A percentile compares a stretch with the other conserved stretches of the same genome.
These are phyloP conservation scores for Eilema sororculum DNA, from an alignment of 2,888 invertebrate species.

Conservation along the genomic window DNA sequence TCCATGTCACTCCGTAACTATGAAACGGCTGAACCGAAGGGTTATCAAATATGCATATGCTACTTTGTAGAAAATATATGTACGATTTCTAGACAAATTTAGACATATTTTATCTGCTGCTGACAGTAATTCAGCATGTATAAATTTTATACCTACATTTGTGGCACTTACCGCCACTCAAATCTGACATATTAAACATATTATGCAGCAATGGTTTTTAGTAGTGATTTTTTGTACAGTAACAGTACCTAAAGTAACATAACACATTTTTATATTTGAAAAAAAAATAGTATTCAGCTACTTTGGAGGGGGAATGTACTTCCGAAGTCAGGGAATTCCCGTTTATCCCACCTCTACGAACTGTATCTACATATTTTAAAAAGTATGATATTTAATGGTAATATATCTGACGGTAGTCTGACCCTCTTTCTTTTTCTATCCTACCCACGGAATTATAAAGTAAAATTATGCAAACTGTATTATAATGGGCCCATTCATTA, in stretches of 20 bases:
- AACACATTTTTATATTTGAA: neutral
- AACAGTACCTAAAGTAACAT: too few species aligned
- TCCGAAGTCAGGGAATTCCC: neutral
- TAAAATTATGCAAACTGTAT: constrained; percentile 29
- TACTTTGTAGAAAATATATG: too few species aligned
- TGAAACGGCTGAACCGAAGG: neutral
- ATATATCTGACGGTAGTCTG: constrained; percentile 5
- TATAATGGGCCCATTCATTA: constrained; percentile 24
- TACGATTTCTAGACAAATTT: too few species aligned
- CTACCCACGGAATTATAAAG: constrained; percentile 23
- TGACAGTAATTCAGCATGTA: too few species aligned
- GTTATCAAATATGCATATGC: too few species aligned
- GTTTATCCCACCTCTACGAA: neutral
- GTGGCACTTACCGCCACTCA: too few species aligned
- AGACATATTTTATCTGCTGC: too few species aligned
- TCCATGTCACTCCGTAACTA: neutral
- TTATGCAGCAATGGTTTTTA: too few species aligned
- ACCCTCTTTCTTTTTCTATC: constrained; percentile 17
- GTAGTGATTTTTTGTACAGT: too few species aligned
- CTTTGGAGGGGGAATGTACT: neutral
- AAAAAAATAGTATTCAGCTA: neutral
- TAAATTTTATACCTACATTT: too few species aligned
- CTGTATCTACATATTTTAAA: neutral
- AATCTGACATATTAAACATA: too few species aligned
- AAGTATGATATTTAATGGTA: constrained; percentile 9